Evolutionary conservation across 2,113 vertebrate species (phyloP), one percentile per base, ranked within the genome.

Genomic region (Xiphias gladius): DNA sequence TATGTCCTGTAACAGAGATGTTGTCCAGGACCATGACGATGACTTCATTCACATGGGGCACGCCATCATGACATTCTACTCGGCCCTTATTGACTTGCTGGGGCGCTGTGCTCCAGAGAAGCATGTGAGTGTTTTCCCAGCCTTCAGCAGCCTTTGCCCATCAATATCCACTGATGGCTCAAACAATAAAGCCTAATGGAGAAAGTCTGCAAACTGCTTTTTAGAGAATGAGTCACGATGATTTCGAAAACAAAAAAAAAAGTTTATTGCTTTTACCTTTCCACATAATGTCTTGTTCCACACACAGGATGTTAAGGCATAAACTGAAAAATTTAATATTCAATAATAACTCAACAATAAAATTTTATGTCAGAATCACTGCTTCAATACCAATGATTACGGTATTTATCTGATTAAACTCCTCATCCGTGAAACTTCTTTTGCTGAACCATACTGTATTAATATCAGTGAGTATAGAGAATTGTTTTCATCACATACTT

Each of bases 71-170:
- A 98, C 97, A 54, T 99, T 99, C 86, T 99, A 99, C 79, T 96
- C 97, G 2, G 97, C 98, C 61, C 94, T 99, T 59, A 99, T 99
- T 57, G 98, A 99, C 93, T 95, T 99, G 41, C 89, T 99, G 22
- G 97, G 97, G 24, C 97, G 97, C 14, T 99, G 98, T 81, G 98
- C 98, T 50, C 98, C 98, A n/a, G 98, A 99, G 93, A 98, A 96
- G 95, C 97, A 99, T 2, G 98, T 98, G 91, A 96, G 97, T 92
- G 52, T 86, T 80, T 85, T 64, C 32, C 30, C 50, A 54, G 41
- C 32, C 22, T 30, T 63, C 46, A 57, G 43, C 61, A 74, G 67
- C 30, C 20, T 2, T 73, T 75, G 20, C 16, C 20, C 28, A 32
- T 89, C 76, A 73, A 82, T 81, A 85, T 24, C 46, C 7, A 61